These are phyloP conservation scores for Oncorhynchus keta DNA, from an alignment of 2,113 vertebrate species.

Conservation along the genomic window DNA sequence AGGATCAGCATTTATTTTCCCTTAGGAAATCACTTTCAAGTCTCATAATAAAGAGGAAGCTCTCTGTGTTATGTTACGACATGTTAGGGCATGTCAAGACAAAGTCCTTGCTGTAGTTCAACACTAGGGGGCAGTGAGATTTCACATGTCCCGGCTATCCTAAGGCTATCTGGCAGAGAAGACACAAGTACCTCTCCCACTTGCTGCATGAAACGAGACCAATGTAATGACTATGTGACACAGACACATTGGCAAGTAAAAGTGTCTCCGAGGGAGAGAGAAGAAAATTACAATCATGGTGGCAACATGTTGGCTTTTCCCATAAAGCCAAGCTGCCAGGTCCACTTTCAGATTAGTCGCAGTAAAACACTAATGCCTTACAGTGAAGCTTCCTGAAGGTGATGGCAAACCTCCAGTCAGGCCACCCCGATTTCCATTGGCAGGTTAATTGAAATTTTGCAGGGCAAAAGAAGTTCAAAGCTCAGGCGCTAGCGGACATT, in stretches of 20 bases:
- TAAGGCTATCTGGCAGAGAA: slow-evolving; percentile 30
- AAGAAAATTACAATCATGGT: slow-evolving; percentile 21
- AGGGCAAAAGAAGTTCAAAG: slow-evolving; percentile 23
- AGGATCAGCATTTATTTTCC: too few species aligned
- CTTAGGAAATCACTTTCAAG: too few species aligned
- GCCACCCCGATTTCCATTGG: slow-evolving; percentile 9
- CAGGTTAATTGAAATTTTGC: slow-evolving; percentile 25
- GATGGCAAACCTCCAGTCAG: not conserved
- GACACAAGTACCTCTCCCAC: slow-evolving; percentile 26
- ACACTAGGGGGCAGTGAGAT: slow-evolving; percentile 59
- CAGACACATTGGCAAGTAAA: slow-evolving; percentile 11
- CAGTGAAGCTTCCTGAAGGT: not conserved
- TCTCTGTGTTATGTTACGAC: too few species aligned
- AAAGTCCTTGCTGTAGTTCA: not conserved
- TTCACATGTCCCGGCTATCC: slow-evolving; percentile 11
- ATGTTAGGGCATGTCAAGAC: too few species aligned
- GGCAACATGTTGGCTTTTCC: slow-evolving; percentile 1
- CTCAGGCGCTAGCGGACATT: slow-evolving; percentile 4
- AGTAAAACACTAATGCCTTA: not conserved
- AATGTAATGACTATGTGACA: slow-evolving; percentile 38
- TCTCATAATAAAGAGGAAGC: too few species aligned
- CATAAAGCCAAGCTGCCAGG: not conserved
- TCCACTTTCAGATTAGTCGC: slow-evolving; percentile 10
- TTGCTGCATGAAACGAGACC: slow-evolving; percentile 40
- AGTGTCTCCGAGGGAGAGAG: slow-evolving; percentile 4